Evolutionary conservation across 1,140 invertebrate genomes (phyloP).

Genomic region (Choristoneura fumiferana): DNA sequence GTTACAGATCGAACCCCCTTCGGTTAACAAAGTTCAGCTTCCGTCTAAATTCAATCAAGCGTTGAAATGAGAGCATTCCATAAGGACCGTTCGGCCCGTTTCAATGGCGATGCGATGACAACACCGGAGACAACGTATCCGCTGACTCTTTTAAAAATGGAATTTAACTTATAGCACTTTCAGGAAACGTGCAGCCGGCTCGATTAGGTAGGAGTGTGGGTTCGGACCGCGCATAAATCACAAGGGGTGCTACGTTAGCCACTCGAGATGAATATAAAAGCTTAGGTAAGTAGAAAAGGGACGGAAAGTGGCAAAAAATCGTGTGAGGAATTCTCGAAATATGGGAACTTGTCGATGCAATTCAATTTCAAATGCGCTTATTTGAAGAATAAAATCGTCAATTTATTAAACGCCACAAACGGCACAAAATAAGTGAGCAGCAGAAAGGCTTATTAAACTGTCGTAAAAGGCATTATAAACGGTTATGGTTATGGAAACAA

Average conservation of each 20-base stretch:
- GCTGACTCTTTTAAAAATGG: constrained; percentile 62
- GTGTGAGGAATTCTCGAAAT: constrained; percentile 36
- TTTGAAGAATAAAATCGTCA: neutral
- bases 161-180: constrained; percentile 60
- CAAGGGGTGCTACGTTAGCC: constrained; percentile 53
- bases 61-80: constrained; percentile 45
- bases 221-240: constrained; percentile 59
- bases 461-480: constrained; percentile 8
- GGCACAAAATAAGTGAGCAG: too few relatives aligned
- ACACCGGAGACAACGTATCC: constrained; percentile 70
- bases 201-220: constrained; percentile 39
- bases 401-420: neutral
- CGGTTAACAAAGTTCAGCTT: constrained; percentile 56
- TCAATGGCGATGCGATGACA: constrained; percentile 52
- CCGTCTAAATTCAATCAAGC: constrained; percentile 52
- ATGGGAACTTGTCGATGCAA: too few relatives aligned
- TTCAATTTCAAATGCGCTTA: too few relatives aligned
- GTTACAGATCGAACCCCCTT: constrained; percentile 48
- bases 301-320: constrained; percentile 47
- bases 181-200: constrained; percentile 41
- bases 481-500: constrained; percentile 11
- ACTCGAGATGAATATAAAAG: constrained; percentile 26
- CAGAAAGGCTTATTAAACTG: constrained; percentile 2
- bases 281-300: constrained; percentile 39
- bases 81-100: constrained; percentile 42